Evolutionary conservation across 2,888 invertebrate species (phyloP), one percentile per base, ranked within the genome.

Genomic region (Andrena hattorfiana): DNA sequence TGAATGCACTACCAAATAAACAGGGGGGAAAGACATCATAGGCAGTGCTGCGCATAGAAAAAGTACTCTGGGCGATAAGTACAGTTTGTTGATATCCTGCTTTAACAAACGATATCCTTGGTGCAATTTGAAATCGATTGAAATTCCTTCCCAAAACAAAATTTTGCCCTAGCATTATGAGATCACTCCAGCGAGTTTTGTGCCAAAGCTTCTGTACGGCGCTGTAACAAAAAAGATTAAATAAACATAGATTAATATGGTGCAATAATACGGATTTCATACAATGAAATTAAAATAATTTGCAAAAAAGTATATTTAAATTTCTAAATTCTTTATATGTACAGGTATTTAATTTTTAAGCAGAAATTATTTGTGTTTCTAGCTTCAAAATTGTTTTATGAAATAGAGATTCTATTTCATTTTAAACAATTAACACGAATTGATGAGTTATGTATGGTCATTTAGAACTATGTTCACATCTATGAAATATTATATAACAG

Each of bases 61-160:
- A 85, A 85, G 82, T 85, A 85, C 85, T 85, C 72, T 63, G 35
- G 51, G 73, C 69, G 54, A 20, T 85, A 85, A 85, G 85, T 85
- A 85, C 85, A 64, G 8, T 48, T 77, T 59, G 32, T 56, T 30
- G 48, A 28, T 51, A 64, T 68, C 35, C 49, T 32, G 51, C 35
- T 20, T 28, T 20, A 16, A 30, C 16, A 35, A 48, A 71, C 54
- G 32, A 68, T 54, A 56, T 66, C 35, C n/a, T 80, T 28, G 28
- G 42, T 69, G 54, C 51, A 20, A 16, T 60, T 35, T 60, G 23
- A 42, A 51, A 48, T 63, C 63, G 48, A 32, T 35, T 56, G 42
- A 63, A 74, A 49, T 56, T 64, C 59, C 28, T 16, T 70, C 48
- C 48, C 28, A 48, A 59, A 69, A 42, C 23, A 30, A 54, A 16